Evolutionary conservation across 2,888 invertebrate species (phyloP).

Genomic region (Labia minor): DNA sequence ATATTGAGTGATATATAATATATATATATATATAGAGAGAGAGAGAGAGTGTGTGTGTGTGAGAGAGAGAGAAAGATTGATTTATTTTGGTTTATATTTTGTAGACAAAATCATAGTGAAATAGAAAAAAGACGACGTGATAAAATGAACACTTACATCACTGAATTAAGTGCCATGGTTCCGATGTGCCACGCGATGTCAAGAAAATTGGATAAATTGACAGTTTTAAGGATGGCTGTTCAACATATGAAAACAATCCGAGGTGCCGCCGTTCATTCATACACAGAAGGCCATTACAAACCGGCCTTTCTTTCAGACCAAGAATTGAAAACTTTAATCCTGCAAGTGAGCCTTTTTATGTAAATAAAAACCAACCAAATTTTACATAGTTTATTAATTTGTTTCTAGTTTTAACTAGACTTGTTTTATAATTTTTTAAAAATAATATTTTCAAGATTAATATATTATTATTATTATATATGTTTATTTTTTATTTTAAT

Average conservation of each 20-base stretch:
- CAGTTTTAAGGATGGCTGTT: conserved; percentile 80
- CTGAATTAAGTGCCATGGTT: conserved; percentile 77
- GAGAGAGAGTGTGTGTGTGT: too few species aligned
- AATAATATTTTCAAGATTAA: too few species aligned
- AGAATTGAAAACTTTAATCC: conserved; percentile 73
- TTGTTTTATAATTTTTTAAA: too few species aligned
- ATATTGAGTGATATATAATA: too few species aligned
- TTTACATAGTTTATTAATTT: too few species aligned
- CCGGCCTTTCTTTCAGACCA: conserved; percentile 75
- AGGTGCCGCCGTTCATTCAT: conserved; percentile 56
- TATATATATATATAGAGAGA: too few species aligned
- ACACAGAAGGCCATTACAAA: conserved; percentile 64
- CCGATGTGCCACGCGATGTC: conserved; percentile 93
- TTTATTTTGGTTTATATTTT: conserved; percentile 26
- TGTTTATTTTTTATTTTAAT: too few species aligned
- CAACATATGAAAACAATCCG: conserved; percentile 68
- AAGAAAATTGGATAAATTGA: conserved; percentile 85
- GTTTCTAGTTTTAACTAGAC: too few species aligned
- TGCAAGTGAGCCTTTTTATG: conserved; percentile 45
- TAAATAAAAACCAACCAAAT: too few species aligned
- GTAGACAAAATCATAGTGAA: conserved; percentile 92
- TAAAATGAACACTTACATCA: conserved; percentile 93
- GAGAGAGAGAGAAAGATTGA: too few species aligned
- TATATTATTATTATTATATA: too few species aligned
- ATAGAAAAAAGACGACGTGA: conserved; percentile 89